Percentiles rank a stretch among this genome's conserved stretches.
Evolutionary conservation across 1,140 invertebrate genomes (phyloP).

Genomic region (Paralvinella palmiformis): DNA sequence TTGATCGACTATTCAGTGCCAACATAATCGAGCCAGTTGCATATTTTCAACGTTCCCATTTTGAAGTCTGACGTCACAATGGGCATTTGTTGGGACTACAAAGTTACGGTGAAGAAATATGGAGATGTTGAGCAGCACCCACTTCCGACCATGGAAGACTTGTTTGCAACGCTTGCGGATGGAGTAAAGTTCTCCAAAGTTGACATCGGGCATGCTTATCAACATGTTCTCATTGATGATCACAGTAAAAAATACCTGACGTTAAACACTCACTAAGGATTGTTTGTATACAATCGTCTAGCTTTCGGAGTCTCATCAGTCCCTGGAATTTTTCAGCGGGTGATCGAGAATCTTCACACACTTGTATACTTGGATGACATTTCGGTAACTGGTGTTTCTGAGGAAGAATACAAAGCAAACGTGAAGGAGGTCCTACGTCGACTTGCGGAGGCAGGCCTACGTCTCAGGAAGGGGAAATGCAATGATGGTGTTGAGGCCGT

Average conservation of each 20-base stretch:
- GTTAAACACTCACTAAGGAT: constrained; percentile 25
- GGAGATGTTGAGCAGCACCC: constrained; percentile 24
- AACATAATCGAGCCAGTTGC: no score
- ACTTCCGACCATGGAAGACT: constrained; percentile 26
- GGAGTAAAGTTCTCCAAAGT: constrained; percentile 31
- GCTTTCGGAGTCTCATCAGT: constrained; percentile 49
- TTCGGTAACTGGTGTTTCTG: no score
- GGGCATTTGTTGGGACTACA: no score
- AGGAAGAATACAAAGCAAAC: no score
- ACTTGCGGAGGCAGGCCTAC: no score
- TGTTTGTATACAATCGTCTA: constrained; percentile 16
- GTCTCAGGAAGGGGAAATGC: no score
- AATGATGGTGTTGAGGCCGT: no score
- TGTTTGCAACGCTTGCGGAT: constrained; percentile 24
- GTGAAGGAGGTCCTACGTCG: no score
- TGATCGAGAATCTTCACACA: constrained; percentile 37
- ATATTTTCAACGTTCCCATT: no score
- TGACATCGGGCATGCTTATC: constrained; percentile 34
- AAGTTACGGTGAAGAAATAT: no score
- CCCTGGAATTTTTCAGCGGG: constrained; percentile 49
- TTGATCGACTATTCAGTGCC: no score
- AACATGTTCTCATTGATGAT: constrained; percentile 33
- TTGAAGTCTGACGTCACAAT: no score
- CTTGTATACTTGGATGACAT: not conserved
- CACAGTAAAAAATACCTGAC: constrained; percentile 22